Percentiles rank a stretch among this genome's conserved stretches.
phyloP scores from a whole-genome alignment of 2,113 vertebrate species.

The Ptilorrhoa leucosticta region DNA sequence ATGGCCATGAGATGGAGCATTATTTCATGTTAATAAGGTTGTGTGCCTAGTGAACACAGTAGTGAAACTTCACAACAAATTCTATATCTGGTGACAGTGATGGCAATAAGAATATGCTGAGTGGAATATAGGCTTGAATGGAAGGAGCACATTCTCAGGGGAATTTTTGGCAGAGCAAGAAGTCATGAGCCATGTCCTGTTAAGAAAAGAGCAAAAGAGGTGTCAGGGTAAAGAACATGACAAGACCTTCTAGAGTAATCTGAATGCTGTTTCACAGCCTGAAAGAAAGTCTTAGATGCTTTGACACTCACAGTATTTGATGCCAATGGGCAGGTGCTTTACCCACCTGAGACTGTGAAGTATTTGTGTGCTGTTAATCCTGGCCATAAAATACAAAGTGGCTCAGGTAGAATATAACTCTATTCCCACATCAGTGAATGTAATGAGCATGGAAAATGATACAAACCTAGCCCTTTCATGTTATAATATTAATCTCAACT shows the following conservation, averaged over 20 bases:
- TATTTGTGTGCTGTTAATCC: background rate
- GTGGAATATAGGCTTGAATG: background rate
- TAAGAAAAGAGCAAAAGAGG: background rate
- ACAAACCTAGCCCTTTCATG: slow-evolving; percentile 54
- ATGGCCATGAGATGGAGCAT: background rate
- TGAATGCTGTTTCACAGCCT: background rate
- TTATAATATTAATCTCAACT: slow-evolving; percentile 55
- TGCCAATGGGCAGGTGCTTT: background rate
- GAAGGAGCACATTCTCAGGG: background rate
- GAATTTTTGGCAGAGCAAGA: background rate
- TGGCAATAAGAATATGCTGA: background rate
- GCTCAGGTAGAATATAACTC: background rate
- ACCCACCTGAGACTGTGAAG: background rate
- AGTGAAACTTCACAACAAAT: background rate
- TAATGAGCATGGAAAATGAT: background rate
- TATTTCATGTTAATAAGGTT: background rate
- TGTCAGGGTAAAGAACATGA: background rate
- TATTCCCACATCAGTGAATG: slow-evolving; percentile 29
- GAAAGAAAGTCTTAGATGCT: background rate
- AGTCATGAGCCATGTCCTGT: background rate
- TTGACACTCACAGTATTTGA: background rate
- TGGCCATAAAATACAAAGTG: background rate
- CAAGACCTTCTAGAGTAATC: background rate
- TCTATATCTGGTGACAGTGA: background rate
- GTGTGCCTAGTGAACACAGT: background rate